Conservation (phyloP, 2,113 vertebrate genomes). For the Rafetus swinhoei region DNA sequence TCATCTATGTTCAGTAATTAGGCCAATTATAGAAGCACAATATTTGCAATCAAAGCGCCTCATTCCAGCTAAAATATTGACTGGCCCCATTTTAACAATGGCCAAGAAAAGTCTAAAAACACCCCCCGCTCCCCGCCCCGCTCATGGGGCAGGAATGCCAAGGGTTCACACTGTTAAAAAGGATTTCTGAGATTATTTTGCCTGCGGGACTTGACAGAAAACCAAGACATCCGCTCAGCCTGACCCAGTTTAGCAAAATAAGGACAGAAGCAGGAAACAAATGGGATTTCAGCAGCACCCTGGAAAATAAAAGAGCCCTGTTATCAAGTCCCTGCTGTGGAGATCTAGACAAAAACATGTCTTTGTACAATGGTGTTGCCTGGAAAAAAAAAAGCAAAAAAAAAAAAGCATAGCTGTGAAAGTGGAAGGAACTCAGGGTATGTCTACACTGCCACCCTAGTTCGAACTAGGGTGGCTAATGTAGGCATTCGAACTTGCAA, state of each 20-base stretch:
- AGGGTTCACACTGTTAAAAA: not conserved
- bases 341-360: not conserved
- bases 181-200: conserved; percentile 29
- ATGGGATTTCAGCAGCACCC: not conserved
- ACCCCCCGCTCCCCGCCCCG: not conserved
- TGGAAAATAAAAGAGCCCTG: not conserved
- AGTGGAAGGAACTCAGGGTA: not conserved
- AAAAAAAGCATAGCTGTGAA: not conserved
- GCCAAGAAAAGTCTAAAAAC: not conserved
- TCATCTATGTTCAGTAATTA: conserved; percentile 23
- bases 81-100: not conserved
- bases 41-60: not conserved
- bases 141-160: not conserved
- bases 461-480: too few species aligned
- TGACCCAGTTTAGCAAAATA: conserved; percentile 50
- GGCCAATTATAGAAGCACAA: not conserved
- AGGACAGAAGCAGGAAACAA: conserved; percentile 4
- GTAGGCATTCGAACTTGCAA: too few species aligned
- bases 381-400: not conserved
- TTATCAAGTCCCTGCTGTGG: not conserved
- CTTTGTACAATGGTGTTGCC: not conserved
- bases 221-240: conserved; percentile 3
- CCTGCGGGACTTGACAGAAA: conserved; percentile 6
- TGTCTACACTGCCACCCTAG: too few species aligned
- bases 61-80: not conserved